These are phyloP conservation scores for Callinectes sapidus DNA, from an alignment of 2,888 invertebrate genomes.

Conservation along the genomic window DNA sequence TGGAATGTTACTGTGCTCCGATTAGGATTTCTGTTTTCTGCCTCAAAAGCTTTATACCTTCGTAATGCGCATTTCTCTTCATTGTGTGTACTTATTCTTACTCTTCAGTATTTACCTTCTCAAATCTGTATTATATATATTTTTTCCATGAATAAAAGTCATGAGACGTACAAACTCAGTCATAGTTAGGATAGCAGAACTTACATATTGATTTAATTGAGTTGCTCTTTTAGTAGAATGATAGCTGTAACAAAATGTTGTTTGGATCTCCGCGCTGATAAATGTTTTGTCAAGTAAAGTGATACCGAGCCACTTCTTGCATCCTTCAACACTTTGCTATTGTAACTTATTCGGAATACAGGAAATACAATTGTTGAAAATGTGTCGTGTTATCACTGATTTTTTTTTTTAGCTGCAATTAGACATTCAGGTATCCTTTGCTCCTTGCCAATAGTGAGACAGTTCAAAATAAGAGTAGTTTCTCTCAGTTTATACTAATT, in stretches of 20 bases:
- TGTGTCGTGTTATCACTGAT: neutral
- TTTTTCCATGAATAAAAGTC: neutral
- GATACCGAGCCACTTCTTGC: too few relatives aligned
- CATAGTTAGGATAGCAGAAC: neutral
- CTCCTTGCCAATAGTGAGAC: neutral
- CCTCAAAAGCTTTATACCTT: slow-evolving; percentile 8
- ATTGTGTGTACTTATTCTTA: neutral
- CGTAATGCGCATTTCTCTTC: neutral
- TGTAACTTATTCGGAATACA: too few relatives aligned
- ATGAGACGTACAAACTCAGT: neutral
- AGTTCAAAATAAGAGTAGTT: neutral
- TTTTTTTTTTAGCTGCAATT: neutral
- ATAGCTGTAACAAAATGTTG: neutral
- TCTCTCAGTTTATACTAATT: too few relatives aligned
- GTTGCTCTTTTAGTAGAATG: neutral
- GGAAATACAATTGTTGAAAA: too few relatives aligned
- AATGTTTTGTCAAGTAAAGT: neutral
- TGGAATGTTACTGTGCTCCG: slow-evolving; percentile 17
- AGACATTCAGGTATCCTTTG: neutral
- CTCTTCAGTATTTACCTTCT: neutral
- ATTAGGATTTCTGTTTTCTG: neutral
- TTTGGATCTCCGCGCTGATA: neutral
- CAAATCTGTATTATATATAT: neutral
- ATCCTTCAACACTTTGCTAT: too few relatives aligned
- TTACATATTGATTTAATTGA: neutral